A percentile compares a stretch with the other conserved stretches of the same genome.
phyloP scores from a whole-genome alignment of 2,797 vertebrate genomes.

The Sorex maritimensis region DNA sequence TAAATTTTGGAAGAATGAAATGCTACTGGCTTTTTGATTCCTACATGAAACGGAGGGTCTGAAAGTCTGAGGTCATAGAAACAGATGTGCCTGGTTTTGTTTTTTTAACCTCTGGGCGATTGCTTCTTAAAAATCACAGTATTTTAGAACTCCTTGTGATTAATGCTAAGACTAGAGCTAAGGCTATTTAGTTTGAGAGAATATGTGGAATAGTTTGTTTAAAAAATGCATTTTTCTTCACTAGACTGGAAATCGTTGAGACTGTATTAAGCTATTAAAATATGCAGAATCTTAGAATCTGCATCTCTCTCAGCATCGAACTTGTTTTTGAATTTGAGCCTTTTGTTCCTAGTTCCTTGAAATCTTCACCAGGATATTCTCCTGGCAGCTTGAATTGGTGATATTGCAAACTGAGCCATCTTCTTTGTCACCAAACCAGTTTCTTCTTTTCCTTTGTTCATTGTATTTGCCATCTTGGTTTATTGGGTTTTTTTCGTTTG shows the following conservation, averaged over 20 bases:
- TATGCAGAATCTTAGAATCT: neutral
- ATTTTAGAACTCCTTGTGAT: no score
- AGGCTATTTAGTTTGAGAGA: constrained; percentile 63
- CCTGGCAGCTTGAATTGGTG: constrained; percentile 19
- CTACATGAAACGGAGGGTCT: constrained; percentile 60
- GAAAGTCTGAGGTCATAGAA: constrained; percentile 54
- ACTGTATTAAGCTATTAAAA: neutral
- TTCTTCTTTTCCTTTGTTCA: constrained; percentile 62
- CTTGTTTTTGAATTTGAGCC: constrained; percentile 38
- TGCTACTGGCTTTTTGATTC: constrained; percentile 47
- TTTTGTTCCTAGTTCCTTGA: constrained; percentile 25
- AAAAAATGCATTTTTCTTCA: constrained; percentile 39
- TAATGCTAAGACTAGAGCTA: neutral
- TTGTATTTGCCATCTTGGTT: neutral
- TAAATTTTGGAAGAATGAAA: constrained; percentile 63
- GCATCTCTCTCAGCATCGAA: neutral
- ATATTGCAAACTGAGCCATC: constrained; percentile 1
- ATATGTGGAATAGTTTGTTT: constrained; percentile 40
- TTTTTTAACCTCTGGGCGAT: constrained; percentile 16
- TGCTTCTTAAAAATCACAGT: neutral
- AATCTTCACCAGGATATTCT: constrained; percentile 9
- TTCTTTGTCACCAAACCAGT: constrained; percentile 64
- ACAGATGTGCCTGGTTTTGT: neutral
- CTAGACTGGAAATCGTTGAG: constrained; percentile 10
- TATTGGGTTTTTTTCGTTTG: neutral